Evolutionary conservation across 1,140 invertebrate species (phyloP).

Genomic region (Dendroctonus ponderosae): DNA sequence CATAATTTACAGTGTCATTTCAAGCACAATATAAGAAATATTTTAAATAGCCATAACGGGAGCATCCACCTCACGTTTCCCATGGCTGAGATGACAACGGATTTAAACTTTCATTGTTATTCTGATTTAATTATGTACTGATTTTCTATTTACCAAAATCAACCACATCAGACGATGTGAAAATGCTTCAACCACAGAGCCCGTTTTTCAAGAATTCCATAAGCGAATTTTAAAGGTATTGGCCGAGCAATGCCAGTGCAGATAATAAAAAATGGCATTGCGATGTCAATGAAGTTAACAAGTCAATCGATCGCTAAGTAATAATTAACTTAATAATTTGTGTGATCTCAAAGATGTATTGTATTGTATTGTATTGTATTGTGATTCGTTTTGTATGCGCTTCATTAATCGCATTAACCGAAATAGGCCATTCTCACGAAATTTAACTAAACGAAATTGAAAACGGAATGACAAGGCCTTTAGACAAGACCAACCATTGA

Average conservation of each 20-base stretch:
- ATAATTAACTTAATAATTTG: conserved; percentile 2
- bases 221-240: too few species aligned
- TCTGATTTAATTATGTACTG: conserved; percentile 18
- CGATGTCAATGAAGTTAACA: background rate
- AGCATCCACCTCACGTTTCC: conserved; percentile 7
- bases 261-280: too few species aligned
- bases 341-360: conserved; percentile 12
- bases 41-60: conserved; percentile 18
- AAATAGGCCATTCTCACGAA: conserved; percentile 23
- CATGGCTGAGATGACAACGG: conserved; percentile 2
- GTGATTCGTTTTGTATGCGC: conserved; percentile 6
- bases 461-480: conserved; percentile 9
- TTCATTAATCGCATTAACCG: conserved; percentile 9
- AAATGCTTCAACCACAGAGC: conserved; percentile 13
- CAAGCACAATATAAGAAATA: background rate
- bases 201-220: background rate
- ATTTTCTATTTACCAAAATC: conserved; percentile 11
- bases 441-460: conserved; percentile 17
- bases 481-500: conserved; percentile 1
- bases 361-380: conserved; percentile 22
- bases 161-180: conserved; percentile 10
- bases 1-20: conserved; percentile 6
- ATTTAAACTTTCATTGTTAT: conserved; percentile 11
- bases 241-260: too few species aligned
- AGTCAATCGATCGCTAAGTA: background rate